Conservation (phyloP, 2,113 vertebrate genomes). For the Callipepla squamata region DNA sequence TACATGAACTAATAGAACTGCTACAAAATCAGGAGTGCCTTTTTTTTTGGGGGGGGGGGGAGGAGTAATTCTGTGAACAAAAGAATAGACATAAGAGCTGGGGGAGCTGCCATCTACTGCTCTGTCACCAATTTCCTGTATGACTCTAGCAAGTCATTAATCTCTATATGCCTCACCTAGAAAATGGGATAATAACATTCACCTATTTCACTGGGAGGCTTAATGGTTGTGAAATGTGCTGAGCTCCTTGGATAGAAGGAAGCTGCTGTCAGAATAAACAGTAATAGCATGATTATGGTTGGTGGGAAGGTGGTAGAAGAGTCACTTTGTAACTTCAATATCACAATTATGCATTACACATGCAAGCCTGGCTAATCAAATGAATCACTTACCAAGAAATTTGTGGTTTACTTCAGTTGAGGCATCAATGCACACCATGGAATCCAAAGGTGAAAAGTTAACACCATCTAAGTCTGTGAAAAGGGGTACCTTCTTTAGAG, state of each 20-base stretch:
- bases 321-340: slow-evolving; percentile 11
- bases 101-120: not conserved
- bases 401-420: not conserved
- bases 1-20: not conserved
- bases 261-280: slow-evolving; percentile 41
- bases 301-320: slow-evolving; percentile 36
- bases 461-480: not conserved
- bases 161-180: slow-evolving; percentile 40
- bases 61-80: not conserved
- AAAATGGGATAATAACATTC: slow-evolving; percentile 61
- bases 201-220: slow-evolving; percentile 44
- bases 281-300: slow-evolving; percentile 36
- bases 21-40: not conserved
- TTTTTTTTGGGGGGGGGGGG: not conserved
- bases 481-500: not conserved
- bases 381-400: not conserved
- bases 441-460: not conserved
- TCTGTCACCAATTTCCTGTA: slow-evolving; percentile 27
- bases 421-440: not conserved
- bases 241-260: slow-evolving; percentile 43
- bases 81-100: not conserved
- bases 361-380: not conserved
- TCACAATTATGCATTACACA: not conserved
- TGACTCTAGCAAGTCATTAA: slow-evolving; percentile 24
- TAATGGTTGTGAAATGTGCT: slow-evolving; percentile 61